Conservation (phyloP, 2,797 vertebrate species). For the Coranthus polyacanthus region DNA sequence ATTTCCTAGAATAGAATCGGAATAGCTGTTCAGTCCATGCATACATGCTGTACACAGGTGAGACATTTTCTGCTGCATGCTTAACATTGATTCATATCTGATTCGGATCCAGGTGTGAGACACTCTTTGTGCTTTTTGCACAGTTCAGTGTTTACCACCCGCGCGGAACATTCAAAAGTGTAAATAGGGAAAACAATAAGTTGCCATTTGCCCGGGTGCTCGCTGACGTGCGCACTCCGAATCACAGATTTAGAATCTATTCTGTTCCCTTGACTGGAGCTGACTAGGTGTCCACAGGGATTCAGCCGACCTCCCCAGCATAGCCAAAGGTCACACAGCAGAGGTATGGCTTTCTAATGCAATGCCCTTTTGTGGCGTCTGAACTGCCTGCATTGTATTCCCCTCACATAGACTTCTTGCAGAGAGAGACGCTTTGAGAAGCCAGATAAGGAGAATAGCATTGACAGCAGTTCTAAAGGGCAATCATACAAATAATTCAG, state of each 20-base stretch:
- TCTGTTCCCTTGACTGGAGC: slow-evolving; percentile 73
- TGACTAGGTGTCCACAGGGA: slow-evolving; percentile 76
- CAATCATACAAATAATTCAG: slow-evolving; percentile 83
- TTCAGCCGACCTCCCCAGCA: slow-evolving; percentile 75
- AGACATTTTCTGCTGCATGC: slow-evolving; percentile 4
- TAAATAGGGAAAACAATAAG: slow-evolving; percentile 70
- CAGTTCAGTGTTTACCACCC: slow-evolving; percentile 41
- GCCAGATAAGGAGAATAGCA: slow-evolving; percentile 79
- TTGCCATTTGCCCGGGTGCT: slow-evolving; percentile 69
- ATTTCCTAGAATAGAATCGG: neutral
- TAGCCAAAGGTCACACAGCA: slow-evolving; percentile 83
- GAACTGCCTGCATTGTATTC: slow-evolving; percentile 79
- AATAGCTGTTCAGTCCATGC: no score
- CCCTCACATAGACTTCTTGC: slow-evolving; percentile 77
- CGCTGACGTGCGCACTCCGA: slow-evolving; percentile 51
- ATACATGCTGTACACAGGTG: neutral
- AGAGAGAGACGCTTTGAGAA: slow-evolving; percentile 76
- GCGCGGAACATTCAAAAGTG: slow-evolving; percentile 46
- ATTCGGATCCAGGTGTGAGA: slow-evolving; percentile 32
- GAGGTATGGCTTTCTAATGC: slow-evolving; percentile 84
- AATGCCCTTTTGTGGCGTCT: slow-evolving; percentile 82
- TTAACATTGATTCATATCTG: slow-evolving; percentile 28
- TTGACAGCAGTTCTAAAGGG: slow-evolving; percentile 83
- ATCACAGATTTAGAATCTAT: slow-evolving; percentile 75
- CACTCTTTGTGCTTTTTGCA: slow-evolving; percentile 34